phyloP scores from a whole-genome alignment of 2,113 vertebrate genomes.

The Brienomyrus brachyistius region DNA sequence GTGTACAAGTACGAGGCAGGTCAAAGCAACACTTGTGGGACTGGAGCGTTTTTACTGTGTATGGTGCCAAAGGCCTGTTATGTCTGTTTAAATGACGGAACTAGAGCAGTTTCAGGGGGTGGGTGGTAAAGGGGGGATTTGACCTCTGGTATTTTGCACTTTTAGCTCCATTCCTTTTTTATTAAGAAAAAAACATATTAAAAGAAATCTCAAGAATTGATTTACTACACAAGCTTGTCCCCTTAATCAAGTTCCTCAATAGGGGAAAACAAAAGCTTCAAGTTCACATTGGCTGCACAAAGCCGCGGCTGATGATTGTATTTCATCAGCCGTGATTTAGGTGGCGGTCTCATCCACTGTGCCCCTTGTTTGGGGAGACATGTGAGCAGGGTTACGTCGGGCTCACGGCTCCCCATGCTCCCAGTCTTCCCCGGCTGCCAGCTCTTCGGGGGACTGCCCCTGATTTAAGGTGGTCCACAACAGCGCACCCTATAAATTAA shows the following conservation, averaged over 20 bases:
- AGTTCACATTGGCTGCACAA: constrained; percentile 29
- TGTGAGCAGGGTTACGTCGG: constrained; percentile 78
- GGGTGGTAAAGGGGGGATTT: background rate
- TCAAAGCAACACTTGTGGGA: background rate
- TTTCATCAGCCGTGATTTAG: constrained; percentile 94
- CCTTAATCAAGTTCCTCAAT: constrained; percentile 13
- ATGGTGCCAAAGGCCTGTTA: background rate
- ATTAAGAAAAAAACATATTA: constrained; percentile 13
- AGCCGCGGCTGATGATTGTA: constrained; percentile 81
- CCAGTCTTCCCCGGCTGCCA: constrained; percentile 57
- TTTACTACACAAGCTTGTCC: constrained; percentile 16
- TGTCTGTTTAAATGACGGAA: background rate
- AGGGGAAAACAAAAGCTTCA: background rate
- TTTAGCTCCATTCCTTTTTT: constrained; percentile 12
- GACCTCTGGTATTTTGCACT: constrained; percentile 15
- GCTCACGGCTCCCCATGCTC: constrained; percentile 71
- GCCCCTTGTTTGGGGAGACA: constrained; percentile 67
- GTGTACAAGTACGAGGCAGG: background rate
- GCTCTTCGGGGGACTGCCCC: constrained; percentile 79
- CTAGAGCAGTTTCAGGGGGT: background rate
- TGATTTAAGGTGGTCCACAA: constrained; percentile 88
- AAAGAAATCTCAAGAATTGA: constrained; percentile 2
- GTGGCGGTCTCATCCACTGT: constrained; percentile 74
- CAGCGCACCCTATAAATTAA: constrained; percentile 85
- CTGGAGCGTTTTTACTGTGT: background rate